These are phyloP conservation scores for Sternarchorhynchus goeldii DNA, from an alignment of 2,797 vertebrate species.

Conservation along the genomic window DNA sequence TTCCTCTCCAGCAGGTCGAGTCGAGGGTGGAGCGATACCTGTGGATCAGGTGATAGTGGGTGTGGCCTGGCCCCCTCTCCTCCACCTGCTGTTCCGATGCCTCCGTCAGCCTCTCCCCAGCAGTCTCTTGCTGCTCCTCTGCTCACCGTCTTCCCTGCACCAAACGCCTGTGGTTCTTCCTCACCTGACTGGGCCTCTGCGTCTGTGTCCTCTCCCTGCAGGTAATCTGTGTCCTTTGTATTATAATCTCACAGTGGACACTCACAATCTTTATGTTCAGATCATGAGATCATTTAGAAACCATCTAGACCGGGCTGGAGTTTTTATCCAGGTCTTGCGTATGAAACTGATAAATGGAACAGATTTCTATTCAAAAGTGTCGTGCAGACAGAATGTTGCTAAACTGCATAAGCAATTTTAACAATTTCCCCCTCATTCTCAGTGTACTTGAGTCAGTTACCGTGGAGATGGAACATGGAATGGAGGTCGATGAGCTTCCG, in stretches of 20 bases:
- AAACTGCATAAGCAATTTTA: background rate
- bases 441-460: conserved; percentile 20
- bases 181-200: conserved; percentile 54
- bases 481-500: conserved; percentile 61
- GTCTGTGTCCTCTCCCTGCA: conserved; percentile 59
- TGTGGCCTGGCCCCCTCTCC: conserved; percentile 44
- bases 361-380: too few species aligned
- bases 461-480: conserved; percentile 2
- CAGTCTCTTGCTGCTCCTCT: conserved; percentile 45
- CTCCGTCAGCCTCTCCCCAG: conserved; percentile 49
- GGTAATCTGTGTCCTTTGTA: conserved; percentile 62
- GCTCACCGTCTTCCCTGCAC: conserved; percentile 54
- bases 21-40: conserved; percentile 41
- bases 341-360: too few species aligned
- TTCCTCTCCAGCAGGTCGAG: conserved; percentile 73
- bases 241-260: background rate
- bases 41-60: conserved; percentile 19
- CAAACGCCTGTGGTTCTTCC: conserved; percentile 41
- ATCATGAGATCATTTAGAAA: too few species aligned
- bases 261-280: background rate
- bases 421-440: background rate
- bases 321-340: too few species aligned
- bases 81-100: conserved; percentile 47
- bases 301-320: too few species aligned
- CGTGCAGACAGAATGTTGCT: too few species aligned